Percentiles rank a stretch among this genome's conserved stretches.
Evolutionary conservation across 2,797 vertebrate genomes (phyloP).

Genomic region (Pelochelys cantorii): DNA sequence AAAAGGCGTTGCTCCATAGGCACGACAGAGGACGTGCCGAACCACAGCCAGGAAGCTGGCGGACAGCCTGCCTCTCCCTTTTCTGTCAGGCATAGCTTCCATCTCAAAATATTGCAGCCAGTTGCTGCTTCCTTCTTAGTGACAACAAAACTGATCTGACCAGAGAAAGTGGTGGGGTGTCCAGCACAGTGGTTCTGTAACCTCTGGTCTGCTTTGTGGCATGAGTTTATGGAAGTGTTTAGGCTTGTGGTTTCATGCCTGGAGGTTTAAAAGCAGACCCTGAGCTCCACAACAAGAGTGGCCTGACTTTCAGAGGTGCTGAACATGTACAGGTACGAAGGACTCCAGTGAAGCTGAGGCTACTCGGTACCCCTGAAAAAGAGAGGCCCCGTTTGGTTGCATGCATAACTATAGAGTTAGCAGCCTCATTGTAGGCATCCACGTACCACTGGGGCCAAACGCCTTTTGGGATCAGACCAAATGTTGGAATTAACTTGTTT

Average conservation of each 20-base stretch:
- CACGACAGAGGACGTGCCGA: not conserved
- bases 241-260: not conserved
- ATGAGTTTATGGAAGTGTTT: not conserved
- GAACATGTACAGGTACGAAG: not conserved
- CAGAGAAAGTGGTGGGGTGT: slow-evolving; percentile 31
- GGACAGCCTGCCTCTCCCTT: no score
- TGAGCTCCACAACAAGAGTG: not conserved
- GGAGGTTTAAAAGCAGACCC: not conserved
- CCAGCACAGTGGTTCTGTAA: slow-evolving; percentile 54
- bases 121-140: not conserved
- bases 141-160: not conserved
- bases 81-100: not conserved
- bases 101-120: not conserved
- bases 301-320: fast-evolving
- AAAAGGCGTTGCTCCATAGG: not conserved
- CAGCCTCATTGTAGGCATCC: not conserved
- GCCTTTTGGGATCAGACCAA: not conserved
- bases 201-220: not conserved
- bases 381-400: not conserved
- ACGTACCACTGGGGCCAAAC: not conserved
- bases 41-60: not conserved
- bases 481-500: not conserved
- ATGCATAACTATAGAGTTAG: not conserved
- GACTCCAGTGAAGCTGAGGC: not conserved
- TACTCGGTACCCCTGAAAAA: not conserved